Conservation (phyloP, 2,113 vertebrate genomes). For the Salminus brasiliensis region DNA sequence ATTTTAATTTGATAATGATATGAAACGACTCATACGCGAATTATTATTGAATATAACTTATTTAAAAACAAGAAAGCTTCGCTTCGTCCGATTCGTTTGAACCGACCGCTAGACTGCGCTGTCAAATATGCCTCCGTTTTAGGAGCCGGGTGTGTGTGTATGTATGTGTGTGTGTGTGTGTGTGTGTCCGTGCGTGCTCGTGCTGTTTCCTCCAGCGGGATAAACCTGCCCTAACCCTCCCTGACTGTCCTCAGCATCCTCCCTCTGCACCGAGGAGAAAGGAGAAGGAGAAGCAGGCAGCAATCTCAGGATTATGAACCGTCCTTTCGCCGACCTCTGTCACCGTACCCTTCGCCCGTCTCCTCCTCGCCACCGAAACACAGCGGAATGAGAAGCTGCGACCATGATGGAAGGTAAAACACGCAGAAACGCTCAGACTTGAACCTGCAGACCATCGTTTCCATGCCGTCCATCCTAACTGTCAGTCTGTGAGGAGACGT, state of each 20-base stretch:
- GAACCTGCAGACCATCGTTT: constrained; percentile 2
- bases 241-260: constrained; percentile 45
- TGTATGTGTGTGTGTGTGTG: too few relatives aligned
- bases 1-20: too few relatives aligned
- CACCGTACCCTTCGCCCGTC: constrained; percentile 25
- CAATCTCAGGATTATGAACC: constrained; percentile 36
- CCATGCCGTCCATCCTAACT: neutral
- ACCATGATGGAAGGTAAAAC: constrained; percentile 98
- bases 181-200: too few relatives aligned
- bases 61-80: too few relatives aligned
- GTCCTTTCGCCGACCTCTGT: constrained; percentile 30
- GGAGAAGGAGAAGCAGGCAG: neutral
- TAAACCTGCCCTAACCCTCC: constrained; percentile 22
- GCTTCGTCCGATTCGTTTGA: neutral
- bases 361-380: constrained; percentile 46
- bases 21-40: too few relatives aligned
- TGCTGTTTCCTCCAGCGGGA: neutral
- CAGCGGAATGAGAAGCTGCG: constrained; percentile 96
- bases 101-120: neutral
- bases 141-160: neutral
- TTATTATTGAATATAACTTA: too few relatives aligned
- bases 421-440: neutral
- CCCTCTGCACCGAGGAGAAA: neutral
- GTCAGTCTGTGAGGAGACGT: neutral
- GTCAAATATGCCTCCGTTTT: neutral